Evolutionary conservation across 2,888 invertebrate genomes (phyloP).

Genomic region (Heliconius aoede): DNA sequence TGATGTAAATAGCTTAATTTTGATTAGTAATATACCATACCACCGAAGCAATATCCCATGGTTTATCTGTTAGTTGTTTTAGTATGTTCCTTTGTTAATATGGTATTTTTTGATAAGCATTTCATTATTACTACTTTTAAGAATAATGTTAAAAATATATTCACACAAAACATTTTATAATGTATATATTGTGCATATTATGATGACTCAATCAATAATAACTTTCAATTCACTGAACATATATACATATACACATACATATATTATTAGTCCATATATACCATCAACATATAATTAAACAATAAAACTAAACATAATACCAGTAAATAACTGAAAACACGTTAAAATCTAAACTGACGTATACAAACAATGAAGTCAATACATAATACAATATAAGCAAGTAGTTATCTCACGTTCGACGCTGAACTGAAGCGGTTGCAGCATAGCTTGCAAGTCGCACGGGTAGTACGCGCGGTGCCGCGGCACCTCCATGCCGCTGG

Average conservation of each 20-base stretch:
- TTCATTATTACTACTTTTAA: neutral
- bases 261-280: neutral
- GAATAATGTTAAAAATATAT: neutral
- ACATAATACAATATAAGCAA: neutral
- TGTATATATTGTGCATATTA: neutral
- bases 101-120: neutral
- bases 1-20: neutral
- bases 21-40: constrained; percentile 2
- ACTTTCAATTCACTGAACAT: neutral
- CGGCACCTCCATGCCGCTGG: constrained; percentile 80
- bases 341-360: neutral
- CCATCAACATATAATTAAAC: neutral
- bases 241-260: neutral
- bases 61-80: constrained; percentile 10
- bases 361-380: neutral
- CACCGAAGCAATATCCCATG: constrained; percentile 18
- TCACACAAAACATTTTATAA: too few relatives aligned
- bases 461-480: constrained; percentile 79
- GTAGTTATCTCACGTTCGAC: constrained; percentile 32
- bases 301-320: neutral
- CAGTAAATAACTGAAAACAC: neutral
- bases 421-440: constrained; percentile 37
- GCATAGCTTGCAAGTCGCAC: constrained; percentile 65
- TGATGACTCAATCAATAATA: neutral
- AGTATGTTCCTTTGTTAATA: neutral